phyloP scores from a whole-genome alignment of 2,113 vertebrate genomes.

The Ahaetulla prasina region DNA sequence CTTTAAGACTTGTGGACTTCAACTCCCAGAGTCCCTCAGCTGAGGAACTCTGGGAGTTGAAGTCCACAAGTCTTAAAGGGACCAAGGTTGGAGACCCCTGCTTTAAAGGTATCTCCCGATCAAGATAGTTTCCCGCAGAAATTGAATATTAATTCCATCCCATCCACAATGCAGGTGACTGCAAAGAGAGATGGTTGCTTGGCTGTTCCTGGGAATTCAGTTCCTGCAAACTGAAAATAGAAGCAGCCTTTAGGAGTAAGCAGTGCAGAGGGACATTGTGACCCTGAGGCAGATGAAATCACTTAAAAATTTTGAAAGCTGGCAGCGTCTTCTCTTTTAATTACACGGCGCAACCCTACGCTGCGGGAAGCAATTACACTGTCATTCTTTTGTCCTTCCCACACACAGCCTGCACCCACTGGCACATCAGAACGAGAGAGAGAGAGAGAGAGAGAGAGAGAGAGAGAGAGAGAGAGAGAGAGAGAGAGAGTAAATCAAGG shows the following conservation, averaged over 20 bases:
- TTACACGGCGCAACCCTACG: constrained; percentile 37
- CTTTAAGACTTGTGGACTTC: too few species aligned
- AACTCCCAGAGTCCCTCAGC: too few species aligned
- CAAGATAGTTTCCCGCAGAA: not conserved
- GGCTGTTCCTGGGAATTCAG: constrained; percentile 1
- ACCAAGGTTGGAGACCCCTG: too few species aligned
- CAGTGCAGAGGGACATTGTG: constrained; percentile 17
- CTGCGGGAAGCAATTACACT: constrained; percentile 57
- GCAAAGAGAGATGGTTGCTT: not conserved
- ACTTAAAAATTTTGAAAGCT: constrained; percentile 46
- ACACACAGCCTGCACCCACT: constrained; percentile 21
- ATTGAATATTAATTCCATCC: not conserved
- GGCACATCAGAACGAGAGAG: not conserved
- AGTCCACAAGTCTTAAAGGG: too few species aligned
- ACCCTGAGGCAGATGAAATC: constrained; percentile 51
- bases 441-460: not conserved
- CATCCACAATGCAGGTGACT: not conserved
- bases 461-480: not conserved
- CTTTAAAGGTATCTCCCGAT: not conserved
- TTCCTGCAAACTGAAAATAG: not conserved
- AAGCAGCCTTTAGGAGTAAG: constrained; percentile 31
- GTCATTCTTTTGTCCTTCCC: constrained; percentile 37
- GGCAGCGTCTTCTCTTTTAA: constrained; percentile 45
- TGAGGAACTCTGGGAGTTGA: too few species aligned
- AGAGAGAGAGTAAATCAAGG: not conserved